Conservation (phyloP, 2,888 invertebrate genomes). For the Tipula confusa region DNA sequence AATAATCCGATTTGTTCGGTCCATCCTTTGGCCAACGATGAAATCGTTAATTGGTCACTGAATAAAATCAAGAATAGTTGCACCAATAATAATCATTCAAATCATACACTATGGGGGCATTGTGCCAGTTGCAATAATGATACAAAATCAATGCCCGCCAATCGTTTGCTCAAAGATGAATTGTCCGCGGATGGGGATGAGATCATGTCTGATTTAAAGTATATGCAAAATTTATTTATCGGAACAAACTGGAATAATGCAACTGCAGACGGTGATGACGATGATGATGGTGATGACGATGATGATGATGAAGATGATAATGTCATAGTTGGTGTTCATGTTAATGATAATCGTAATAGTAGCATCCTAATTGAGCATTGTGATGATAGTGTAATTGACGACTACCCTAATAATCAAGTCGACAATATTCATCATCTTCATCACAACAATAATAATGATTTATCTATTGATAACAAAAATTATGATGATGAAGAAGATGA, state of each 20-base stretch:
- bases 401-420: not conserved
- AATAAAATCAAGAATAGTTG: slow-evolving; percentile 42
- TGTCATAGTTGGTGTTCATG: slow-evolving; percentile 33
- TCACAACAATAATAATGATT: slow-evolving; percentile 33
- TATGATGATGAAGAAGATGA: slow-evolving; percentile 36
- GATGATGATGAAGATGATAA: slow-evolving; percentile 33
- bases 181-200: slow-evolving; percentile 43
- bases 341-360: slow-evolving; percentile 33
- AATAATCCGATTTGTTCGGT: not conserved
- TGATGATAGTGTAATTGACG: slow-evolving; percentile 15
- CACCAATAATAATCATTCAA: slow-evolving; percentile 37
- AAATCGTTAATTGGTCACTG: slow-evolving; percentile 41
- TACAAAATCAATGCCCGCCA: slow-evolving; percentile 43
- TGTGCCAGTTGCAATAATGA: slow-evolving; percentile 43
- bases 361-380: slow-evolving; percentile 28
- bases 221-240: slow-evolving; percentile 45
- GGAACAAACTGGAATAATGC: slow-evolving; percentile 37
- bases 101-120: slow-evolving; percentile 44
- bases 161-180: slow-evolving; percentile 43
- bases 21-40: not conserved
- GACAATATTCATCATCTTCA: not conserved
- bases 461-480: slow-evolving; percentile 31
- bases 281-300: slow-evolving; percentile 34
- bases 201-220: slow-evolving; percentile 44
- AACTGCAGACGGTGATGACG: slow-evolving; percentile 36